These are phyloP conservation scores for Acronicta leporina DNA, from an alignment of 2,888 invertebrate species.

Conservation along the genomic window DNA sequence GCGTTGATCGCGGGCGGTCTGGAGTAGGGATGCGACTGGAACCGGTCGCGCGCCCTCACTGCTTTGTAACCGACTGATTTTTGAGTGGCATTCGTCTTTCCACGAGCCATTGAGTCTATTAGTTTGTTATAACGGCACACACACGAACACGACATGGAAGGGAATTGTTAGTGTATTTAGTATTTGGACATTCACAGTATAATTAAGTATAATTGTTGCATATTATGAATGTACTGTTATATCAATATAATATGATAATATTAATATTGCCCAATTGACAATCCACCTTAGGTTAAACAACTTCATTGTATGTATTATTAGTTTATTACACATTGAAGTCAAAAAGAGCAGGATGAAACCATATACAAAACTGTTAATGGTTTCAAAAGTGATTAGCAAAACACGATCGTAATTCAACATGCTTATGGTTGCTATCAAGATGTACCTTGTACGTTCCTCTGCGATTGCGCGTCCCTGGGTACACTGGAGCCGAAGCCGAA, in stretches of 20 bases:
- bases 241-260: no score
- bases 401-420: conserved; percentile 4
- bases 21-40: conserved; percentile 78
- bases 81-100: conserved; percentile 71
- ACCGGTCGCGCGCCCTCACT: conserved; percentile 75
- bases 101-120: conserved; percentile 67
- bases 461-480: conserved; percentile 71
- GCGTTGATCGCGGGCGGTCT: conserved; percentile 58
- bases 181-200: conserved; percentile 13
- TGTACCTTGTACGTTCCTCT: conserved; percentile 75
- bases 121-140: conserved; percentile 69
- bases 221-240: no score
- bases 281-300: no score
- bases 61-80: conserved; percentile 84
- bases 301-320: no score
- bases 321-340: no score
- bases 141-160: conserved; percentile 60
- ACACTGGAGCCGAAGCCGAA: conserved; percentile 80
- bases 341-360: not conserved
- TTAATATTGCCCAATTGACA: no score
- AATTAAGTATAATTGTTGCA: not conserved
- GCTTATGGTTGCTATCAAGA: conserved; percentile 18
- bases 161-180: conserved; percentile 51
- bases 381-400: conserved; percentile 1
- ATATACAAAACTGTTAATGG: not conserved